Evolutionary conservation across 1,140 invertebrate species (phyloP), one percentile per base, ranked within the genome.

Genomic region (Neodiprion fabricii): DNA sequence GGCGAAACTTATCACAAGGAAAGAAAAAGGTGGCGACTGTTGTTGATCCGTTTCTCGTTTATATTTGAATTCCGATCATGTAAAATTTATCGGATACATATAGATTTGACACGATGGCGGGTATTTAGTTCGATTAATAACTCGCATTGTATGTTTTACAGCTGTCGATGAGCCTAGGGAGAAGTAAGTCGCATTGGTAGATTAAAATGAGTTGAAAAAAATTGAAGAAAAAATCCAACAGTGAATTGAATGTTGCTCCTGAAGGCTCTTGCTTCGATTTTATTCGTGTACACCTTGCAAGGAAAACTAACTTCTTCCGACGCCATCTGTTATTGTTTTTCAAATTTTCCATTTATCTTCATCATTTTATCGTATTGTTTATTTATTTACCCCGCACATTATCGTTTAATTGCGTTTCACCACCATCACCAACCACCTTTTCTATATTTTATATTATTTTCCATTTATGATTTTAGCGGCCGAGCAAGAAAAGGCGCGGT

Each of bases 131-230:
- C 28, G 23, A 73, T 67, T 70, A 70, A 70, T 78, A 79, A 79
- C 75, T 69, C 70, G 49, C 70, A 79, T 86, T 87, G 81, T 84
- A 83, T 88, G 87, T 78, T 80, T 93, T 93, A 84, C 90, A 95
- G 94, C 94, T 86, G 92, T 94, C 88, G 94, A 95, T 88, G 94
- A 95, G 89, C 94, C 94, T 79, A 92, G 92, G 89, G 94, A 95
- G 90, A 94, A 93, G 94, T 95, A 92, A 95, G 93, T 91, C 81
- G 49, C 73, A 79, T 71, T 77, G 70, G 74, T 78, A 48, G 71
- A 79, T 21, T 66, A 47, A 23, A 69, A 66, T 1, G 14, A 66
- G 14, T 66, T 66, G 14, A 14, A n/a, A n/a, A 14, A 14, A 14
- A 66, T 67, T 21, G 5, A 67, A 50, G 40, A 65, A 73, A 67